phyloP scores from a whole-genome alignment of 1,140 invertebrate genomes.

The Bombus affinis region DNA sequence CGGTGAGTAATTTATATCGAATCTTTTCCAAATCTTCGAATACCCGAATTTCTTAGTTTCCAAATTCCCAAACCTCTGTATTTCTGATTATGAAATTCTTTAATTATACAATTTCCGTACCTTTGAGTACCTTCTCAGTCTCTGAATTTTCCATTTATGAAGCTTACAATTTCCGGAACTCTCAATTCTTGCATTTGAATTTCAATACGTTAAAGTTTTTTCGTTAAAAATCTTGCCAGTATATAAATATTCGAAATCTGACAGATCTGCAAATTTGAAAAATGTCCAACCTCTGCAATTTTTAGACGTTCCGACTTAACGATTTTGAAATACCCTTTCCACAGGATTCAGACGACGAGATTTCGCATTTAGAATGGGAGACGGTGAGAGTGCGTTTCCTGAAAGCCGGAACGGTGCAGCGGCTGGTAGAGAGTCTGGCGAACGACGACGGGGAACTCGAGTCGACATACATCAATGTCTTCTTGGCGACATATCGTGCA shows the following conservation, averaged over 20 bases:
- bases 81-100: background rate
- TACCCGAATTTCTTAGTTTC: background rate
- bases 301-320: background rate
- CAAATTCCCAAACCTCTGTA: background rate
- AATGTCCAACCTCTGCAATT: background rate
- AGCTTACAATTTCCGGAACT: too few species aligned
- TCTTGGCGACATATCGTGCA: conserved; percentile 96
- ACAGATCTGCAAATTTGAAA: too few species aligned
- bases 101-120: too few species aligned
- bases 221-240: too few species aligned
- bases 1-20: conserved; percentile 74
- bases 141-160: background rate
- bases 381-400: conserved; percentile 97
- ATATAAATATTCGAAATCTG: too few species aligned
- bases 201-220: too few species aligned
- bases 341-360: conserved; percentile 93
- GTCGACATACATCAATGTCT: conserved; percentile 98
- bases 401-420: conserved; percentile 97
- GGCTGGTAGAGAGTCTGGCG: conserved; percentile 95
- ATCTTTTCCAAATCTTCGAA: background rate
- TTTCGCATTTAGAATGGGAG: conserved; percentile 99
- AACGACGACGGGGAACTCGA: conserved; percentile 97
- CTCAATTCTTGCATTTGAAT: too few species aligned
- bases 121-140: too few species aligned
- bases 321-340: background rate